Percentiles rank a stretch among this genome's conserved stretches.
These are phyloP conservation scores for Serinus canaria DNA, from an alignment of 2,113 vertebrate genomes.

Conservation along the genomic window DNA sequence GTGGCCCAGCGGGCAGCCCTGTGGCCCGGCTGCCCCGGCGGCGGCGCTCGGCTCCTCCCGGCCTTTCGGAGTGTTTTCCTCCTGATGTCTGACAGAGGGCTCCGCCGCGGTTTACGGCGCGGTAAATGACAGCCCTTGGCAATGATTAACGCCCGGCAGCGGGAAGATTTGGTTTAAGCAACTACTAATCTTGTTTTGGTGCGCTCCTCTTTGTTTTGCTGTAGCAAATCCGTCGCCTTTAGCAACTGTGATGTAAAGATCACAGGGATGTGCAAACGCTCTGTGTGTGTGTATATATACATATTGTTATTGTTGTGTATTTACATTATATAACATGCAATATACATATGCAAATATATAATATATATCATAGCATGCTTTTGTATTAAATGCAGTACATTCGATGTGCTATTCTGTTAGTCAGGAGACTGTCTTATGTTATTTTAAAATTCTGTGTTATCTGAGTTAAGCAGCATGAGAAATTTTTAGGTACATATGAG, in stretches of 20 bases:
- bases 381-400: not conserved
- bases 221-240: not conserved
- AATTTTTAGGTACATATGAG: rapidly evolving
- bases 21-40: rapidly evolving
- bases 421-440: not conserved
- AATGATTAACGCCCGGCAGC: not conserved
- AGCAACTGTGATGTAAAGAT: not conserved
- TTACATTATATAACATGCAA: too few species aligned
- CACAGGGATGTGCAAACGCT: not conserved
- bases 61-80: rapidly evolving
- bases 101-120: not conserved
- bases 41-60: rapidly evolving
- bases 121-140: rapidly evolving
- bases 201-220: not conserved
- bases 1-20: rapidly evolving
- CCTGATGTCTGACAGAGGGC: rapidly evolving
- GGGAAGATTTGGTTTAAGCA: not conserved
- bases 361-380: not conserved
- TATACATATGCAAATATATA: not conserved
- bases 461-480: not conserved
- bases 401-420: not conserved
- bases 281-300: too few species aligned
- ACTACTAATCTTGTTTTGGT: not conserved
- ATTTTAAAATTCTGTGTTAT: not conserved
- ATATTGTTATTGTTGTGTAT: not conserved